Base-by-base conservation (phyloP, 2,888 invertebrate genomes). In the Epirrita christyi region DNA sequence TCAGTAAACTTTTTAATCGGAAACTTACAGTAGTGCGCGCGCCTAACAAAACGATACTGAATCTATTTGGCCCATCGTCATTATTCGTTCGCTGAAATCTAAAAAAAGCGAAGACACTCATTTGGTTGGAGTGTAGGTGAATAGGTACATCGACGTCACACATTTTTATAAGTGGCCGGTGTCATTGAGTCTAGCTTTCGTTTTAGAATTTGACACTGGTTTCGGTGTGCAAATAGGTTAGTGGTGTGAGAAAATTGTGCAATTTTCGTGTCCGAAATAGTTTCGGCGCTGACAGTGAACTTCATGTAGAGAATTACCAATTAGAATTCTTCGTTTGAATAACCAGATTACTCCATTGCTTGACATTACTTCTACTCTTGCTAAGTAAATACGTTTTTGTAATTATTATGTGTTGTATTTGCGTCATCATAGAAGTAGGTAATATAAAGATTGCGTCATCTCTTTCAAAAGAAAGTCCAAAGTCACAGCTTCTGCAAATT, bases 11-110 rank as follows among this genome's bases (percentile, higher is more conserved):
- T 77, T 71, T 74, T 68, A 66, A 67, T 71, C 67, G 41, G 63
- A 67, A 80, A 89, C 90, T 90, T 88, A 90, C 89, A 80, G 81
- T 80, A 76, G 83, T 87, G 88, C 88, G 88, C 86, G 80, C 88
- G 89, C 87, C 85, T 84, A 86, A 75, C 84, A 75, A 72, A 83
- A 79, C 79, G 76, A 78, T 78, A 89, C 89, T 88, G 83, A 74
- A 74, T 77, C 77, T 75, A 76, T 75, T 75, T 73, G 71, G 73
- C 75, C 73, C 73, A 75, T 73, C 74, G 70, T 68, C 54, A 72
- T 76, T 78, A 76, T 81, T 76, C 82, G 78, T 80, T 78, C 73
- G 88, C 85, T 88, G 82, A 85, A 86, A 77, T 86, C 90, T 90
- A 91, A 85, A 89, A 89, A 86, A 87, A 90, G 90, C 80, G 67